A percentile compares a stretch with the other conserved stretches of the same genome.
Evolutionary conservation across 2,888 invertebrate species (phyloP).

Genomic region (Elegia similella): DNA sequence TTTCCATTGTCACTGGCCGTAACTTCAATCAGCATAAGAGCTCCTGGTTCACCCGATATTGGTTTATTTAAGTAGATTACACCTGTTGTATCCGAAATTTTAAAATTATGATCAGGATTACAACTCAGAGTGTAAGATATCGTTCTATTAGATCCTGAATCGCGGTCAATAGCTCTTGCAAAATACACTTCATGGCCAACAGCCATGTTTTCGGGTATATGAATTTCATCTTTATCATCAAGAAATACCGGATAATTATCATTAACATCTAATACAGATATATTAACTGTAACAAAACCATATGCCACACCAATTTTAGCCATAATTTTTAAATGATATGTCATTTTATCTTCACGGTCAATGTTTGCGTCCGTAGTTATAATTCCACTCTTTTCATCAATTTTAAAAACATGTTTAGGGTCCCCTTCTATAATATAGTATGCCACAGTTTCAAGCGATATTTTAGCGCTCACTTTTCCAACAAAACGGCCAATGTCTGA

Average conservation of each 20-base stretch:
- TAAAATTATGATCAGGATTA: conserved; percentile 91
- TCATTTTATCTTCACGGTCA: conserved; percentile 90
- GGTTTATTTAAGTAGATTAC: conserved; percentile 93
- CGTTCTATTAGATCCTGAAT: conserved; percentile 93
- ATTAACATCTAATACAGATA: conserved; percentile 92
- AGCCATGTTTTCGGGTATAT: conserved; percentile 93
- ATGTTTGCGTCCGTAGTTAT: conserved; percentile 90
- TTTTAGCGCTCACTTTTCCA: conserved; percentile 86
- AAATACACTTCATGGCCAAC: conserved; percentile 96
- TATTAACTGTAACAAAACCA: conserved; percentile 89
- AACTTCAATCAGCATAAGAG: conserved; percentile 87
- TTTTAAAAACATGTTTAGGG: conserved; percentile 87
- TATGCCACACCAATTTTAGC: conserved; percentile 89
- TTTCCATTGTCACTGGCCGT: conserved; percentile 92
- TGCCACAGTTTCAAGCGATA: conserved; percentile 84
- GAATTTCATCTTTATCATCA: conserved; percentile 89
- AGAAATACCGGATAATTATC: conserved; percentile 94
- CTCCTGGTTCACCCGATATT: conserved; percentile 87
- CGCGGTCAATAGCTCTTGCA: conserved; percentile 92
- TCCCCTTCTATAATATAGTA: conserved; percentile 93
- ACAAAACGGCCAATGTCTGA: conserved; percentile 86
- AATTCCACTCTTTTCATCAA: conserved; percentile 89
- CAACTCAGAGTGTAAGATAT: conserved; percentile 90
- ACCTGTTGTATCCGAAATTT: conserved; percentile 92
- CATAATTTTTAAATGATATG: conserved; percentile 89